phyloP scores from a whole-genome alignment of 2,113 vertebrate genomes.

The Paramormyrops kingsleyae region DNA sequence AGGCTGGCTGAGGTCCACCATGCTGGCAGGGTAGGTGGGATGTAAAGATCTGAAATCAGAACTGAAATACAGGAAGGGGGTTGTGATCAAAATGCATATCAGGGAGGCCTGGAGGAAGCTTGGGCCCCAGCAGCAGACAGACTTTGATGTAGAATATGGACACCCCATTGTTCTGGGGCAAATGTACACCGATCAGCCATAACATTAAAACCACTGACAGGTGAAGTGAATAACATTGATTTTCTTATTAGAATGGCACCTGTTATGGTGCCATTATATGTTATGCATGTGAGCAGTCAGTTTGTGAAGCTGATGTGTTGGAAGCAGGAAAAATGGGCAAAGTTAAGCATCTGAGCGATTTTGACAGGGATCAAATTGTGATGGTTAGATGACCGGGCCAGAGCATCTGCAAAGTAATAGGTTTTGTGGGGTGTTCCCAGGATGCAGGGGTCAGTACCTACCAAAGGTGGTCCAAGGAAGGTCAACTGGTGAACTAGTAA shows the following conservation, averaged over 20 bases:
- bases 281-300: background rate
- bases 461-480: background rate
- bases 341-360: background rate
- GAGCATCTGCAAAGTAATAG: background rate
- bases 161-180: background rate
- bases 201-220: background rate
- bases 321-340: background rate
- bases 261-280: background rate
- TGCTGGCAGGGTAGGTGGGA: background rate
- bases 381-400: background rate
- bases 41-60: background rate
- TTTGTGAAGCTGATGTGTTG: background rate
- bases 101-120: background rate
- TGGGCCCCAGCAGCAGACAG: background rate
- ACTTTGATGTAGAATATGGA: background rate
- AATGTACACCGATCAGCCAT: background rate
- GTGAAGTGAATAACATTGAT: background rate
- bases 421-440: background rate
- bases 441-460: background rate
- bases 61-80: background rate
- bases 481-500: background rate
- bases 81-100: background rate
- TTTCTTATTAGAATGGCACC: background rate
- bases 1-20: background rate
- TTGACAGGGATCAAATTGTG: background rate